These are phyloP conservation scores for Trachythela sp. DNA, from an alignment of 64 coral and sea anemone genomes.

Conservation along the genomic window DNA sequence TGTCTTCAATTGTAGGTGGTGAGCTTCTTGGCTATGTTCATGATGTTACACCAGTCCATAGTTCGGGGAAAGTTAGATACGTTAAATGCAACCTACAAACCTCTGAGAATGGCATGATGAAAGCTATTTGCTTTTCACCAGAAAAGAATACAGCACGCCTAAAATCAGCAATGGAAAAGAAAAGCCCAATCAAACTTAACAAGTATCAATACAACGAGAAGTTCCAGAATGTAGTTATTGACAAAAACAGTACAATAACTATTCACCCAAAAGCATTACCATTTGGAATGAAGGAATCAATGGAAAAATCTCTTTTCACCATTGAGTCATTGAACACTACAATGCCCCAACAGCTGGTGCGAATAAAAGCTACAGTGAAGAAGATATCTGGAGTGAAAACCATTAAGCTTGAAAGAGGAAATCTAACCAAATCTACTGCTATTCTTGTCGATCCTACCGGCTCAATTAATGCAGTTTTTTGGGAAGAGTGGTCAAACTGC, in stretches of 20 bases:
- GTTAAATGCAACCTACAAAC: conserved; percentile 45
- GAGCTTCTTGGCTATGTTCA: conserved; percentile 47
- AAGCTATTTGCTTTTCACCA: conserved; percentile 55
- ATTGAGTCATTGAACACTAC: conserved; percentile 4
- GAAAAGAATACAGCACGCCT: conserved; percentile 35
- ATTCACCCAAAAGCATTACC: conserved; percentile 24
- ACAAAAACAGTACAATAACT: conserved; percentile 37
- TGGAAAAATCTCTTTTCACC: too few species aligned
- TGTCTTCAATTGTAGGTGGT: conserved; percentile 16
- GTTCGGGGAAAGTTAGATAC: conserved; percentile 24
- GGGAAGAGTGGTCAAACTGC: conserved; percentile 56
- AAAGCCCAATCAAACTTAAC: conserved; percentile 48
- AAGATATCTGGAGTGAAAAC: conserved; percentile 44
- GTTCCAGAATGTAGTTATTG: conserved; percentile 51
- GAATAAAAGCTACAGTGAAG: conserved; percentile 23
- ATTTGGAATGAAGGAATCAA: not conserved
- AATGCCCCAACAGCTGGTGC: conserved; percentile 30
- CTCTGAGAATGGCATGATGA: conserved; percentile 31
- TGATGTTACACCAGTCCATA: conserved; percentile 42
- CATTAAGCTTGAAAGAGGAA: conserved; percentile 22
- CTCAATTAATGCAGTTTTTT: conserved; percentile 29
- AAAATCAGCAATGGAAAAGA: conserved; percentile 42
- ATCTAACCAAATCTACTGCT: conserved; percentile 39
- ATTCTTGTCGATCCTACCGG: conserved; percentile 54
- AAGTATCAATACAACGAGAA: conserved; percentile 36